phyloP scores from a whole-genome alignment of 2,113 vertebrate species.

The Bubo bubo region DNA sequence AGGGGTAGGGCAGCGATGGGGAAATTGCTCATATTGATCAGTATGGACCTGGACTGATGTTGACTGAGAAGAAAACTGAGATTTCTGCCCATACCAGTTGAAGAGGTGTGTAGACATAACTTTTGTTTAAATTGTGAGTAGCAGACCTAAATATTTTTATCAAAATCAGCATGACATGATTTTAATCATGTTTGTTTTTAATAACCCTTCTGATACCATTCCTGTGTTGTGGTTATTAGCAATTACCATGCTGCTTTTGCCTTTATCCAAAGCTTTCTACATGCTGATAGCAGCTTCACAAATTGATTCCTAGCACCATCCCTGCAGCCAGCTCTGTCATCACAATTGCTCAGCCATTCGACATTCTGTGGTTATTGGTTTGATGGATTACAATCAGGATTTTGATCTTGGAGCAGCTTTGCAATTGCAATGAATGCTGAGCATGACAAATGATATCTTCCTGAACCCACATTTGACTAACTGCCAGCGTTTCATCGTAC shows the following conservation, averaged over 20 bases:
- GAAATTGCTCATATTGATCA: background rate
- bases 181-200: background rate
- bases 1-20: background rate
- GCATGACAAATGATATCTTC: background rate
- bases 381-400: slow-evolving; percentile 28
- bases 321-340: slow-evolving; percentile 12
- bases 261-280: background rate
- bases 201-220: background rate
- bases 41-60: background rate
- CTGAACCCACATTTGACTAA: background rate
- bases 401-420: slow-evolving; percentile 11
- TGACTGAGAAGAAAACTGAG: background rate
- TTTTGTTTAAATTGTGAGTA: background rate
- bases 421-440: background rate
- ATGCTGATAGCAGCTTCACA: background rate
- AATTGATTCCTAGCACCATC: background rate
- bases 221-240: background rate
- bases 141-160: background rate
- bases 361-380: background rate
- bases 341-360: background rate
- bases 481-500: background rate
- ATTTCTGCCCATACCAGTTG: background rate
- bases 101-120: background rate
- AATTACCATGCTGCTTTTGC: background rate
- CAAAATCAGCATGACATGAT: background rate